Base-by-base conservation (phyloP, 2,888 invertebrate species). In the Macrophya annulata region DNA sequence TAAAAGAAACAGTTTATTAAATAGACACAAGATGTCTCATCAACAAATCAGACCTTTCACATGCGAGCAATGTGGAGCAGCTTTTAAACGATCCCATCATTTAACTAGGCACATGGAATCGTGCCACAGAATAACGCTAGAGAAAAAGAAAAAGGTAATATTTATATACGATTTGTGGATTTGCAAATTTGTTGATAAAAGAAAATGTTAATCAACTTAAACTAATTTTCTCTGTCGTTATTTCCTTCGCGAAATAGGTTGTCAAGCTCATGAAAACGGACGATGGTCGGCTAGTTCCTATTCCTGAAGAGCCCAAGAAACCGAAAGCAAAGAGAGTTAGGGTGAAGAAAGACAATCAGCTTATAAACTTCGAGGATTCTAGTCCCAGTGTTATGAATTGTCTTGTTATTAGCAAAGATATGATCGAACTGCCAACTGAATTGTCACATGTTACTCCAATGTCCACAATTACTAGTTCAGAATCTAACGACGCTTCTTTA, bases 81-180 rank as follows among this genome's bases (percentile, higher is more conserved):
- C 93, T 21, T 93, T 92, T 62, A 93, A 93, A 87, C 89, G 93
- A 65, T 89, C 91, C 0, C 92, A 91, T 86, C 93, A 93, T 89
- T 89, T 93, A 59, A 90, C 91, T 76, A 88, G 93, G 81, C 93
- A 93, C 84, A 90, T 92, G 89, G 90, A 92, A 86, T 90, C 90
- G 12, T 91, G 91, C 77, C 93, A 93, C 85, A 90, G 90, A 86
- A 89, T 92, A 43, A 89, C 88, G 45, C 82, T 89, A 72, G 90
- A 90, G 83, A 91, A 90, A 84, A 90, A 89, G 82, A 89, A 90
- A 84, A 90, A 88, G 89, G 92, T 92, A 31, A 90, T 87, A 40
- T 85, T 86, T 8, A 45, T 43, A 4, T 45, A 15, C 10, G 6
- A 40, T 74, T 43, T 21, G 6, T 51, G 0, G 21, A 9, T 21